Evolutionary conservation across 2,113 vertebrate genomes (phyloP).

Genomic region (Carollia perspicillata): DNA sequence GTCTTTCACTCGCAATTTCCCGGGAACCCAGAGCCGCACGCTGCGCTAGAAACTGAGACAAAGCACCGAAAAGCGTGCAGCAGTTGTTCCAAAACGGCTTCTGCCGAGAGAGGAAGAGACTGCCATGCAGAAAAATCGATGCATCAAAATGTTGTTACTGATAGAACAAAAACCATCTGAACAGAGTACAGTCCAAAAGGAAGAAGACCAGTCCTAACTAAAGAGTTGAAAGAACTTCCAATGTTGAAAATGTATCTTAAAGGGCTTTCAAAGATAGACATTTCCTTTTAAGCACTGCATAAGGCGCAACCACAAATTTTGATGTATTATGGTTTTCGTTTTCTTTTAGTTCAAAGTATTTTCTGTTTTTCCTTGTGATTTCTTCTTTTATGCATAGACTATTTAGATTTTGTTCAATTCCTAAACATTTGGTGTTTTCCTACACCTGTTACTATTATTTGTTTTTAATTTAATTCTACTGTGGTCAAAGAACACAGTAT

Average conservation of each 20-base stretch:
- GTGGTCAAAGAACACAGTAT: neutral
- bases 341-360: neutral
- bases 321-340: neutral
- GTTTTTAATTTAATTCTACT: neutral
- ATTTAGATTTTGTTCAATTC: neutral
- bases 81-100: neutral
- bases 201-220: neutral
- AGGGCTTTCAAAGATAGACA: neutral
- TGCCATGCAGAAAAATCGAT: accelerated
- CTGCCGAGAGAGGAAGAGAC: neutral
- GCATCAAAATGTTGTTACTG: neutral
- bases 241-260: neutral
- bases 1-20: neutral
- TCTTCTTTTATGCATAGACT: neutral
- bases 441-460: neutral
- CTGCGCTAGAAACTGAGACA: neutral
- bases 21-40: neutral
- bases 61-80: neutral
- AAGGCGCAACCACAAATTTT: neutral
- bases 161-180: neutral
- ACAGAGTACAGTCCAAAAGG: neutral
- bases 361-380: neutral
- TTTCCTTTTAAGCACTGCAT: neutral
- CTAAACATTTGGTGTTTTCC: neutral
- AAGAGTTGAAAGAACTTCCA: neutral